Base-by-base conservation (phyloP, 2,888 invertebrate genomes). In the Drosophila stalkeri region DNA sequence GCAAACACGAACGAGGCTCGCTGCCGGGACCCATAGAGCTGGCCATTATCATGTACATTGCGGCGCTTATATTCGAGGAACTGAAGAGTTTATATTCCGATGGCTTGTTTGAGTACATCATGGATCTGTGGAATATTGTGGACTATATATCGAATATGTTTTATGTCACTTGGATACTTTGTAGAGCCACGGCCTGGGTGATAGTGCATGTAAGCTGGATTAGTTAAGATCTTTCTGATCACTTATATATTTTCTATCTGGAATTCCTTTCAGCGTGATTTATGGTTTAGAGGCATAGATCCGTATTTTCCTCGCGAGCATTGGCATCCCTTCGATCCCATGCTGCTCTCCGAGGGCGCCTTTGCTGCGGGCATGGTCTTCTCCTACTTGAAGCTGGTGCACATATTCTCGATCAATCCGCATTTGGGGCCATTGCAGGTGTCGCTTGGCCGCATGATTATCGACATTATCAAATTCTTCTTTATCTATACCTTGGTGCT, bases 361-460 rank as follows among this genome's bases (percentile, higher is more conserved):
- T 99, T 99, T 92, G 98, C 99, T 0, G 98, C 98, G 0, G 99
- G 98, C 82, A 99, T 99, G 97, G 98, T 99, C 89, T 98, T 98
- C 93, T 98, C 98, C 74, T 98, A 97, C 90, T 94, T 99, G 67
- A 99, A 99, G 93, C 95, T 99, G 90, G 98, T 99, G 23, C 98
- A 99, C 93, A 98, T 99, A 91, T 99, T 99, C 94, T 98, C 98
- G 73, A 97, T 99, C 77, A 99, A 98, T 94, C 99, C 99, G 0
- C 98, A 99, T 93, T 94, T 99, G 83, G 99, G 99, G 73, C 99
- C 99, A 0, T 65, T 93, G 54, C 99, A 99, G 93, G 98, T 99
- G 62, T 99, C 99, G 1, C 94, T 99, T 18, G 99, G 99, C 60
- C 94, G 98, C 89, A 97, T 97, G 99, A 97, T 97, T 63, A 95